These are phyloP conservation scores for Drosophila rubida DNA, from an alignment of 2,888 invertebrate genomes.

Conservation along the genomic window DNA sequence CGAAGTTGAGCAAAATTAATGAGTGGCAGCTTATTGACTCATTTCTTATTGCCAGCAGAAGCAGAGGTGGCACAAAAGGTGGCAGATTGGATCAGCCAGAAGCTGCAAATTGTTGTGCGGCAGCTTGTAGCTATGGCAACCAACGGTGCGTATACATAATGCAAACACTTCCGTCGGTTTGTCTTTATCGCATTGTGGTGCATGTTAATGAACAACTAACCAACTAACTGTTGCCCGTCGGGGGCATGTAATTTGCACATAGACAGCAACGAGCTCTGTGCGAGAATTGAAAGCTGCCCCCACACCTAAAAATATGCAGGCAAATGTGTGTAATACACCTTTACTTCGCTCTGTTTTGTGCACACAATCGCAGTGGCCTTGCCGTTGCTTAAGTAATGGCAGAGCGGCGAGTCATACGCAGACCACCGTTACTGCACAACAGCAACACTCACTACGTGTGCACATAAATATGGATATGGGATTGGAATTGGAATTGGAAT, in stretches of 20 bases:
- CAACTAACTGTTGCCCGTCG: constrained; percentile 1
- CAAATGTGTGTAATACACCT: constrained; percentile 25
- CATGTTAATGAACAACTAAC: constrained; percentile 42
- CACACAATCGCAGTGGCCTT: constrained; percentile 60
- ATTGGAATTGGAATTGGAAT: constrained; percentile 15
- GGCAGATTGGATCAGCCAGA: constrained; percentile 1
- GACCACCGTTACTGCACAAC: constrained; percentile 63
- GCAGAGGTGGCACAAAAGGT: background rate
- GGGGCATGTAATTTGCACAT: constrained; percentile 35
- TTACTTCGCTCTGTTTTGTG: constrained; percentile 15
- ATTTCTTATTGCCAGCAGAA: background rate
- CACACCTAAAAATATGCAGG: constrained; percentile 20
- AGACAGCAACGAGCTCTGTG: background rate
- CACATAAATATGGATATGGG: constrained; percentile 1
- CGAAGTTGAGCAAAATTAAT: background rate
- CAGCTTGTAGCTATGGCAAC: background rate
- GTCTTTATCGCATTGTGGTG: constrained; percentile 32
- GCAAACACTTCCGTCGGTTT: constrained; percentile 35
- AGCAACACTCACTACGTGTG: too few relatives aligned
- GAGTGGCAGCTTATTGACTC: background rate
- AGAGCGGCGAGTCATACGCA: constrained; percentile 43
- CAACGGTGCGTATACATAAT: constrained; percentile 65
- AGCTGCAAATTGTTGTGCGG: constrained; percentile 16
- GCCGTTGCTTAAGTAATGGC: constrained; percentile 55
- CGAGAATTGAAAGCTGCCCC: constrained; percentile 50